Percentiles rank a stretch among this genome's conserved stretches.
Conservation (phyloP, 2,113 vertebrate genomes). For the Barnardius zonarius region DNA sequence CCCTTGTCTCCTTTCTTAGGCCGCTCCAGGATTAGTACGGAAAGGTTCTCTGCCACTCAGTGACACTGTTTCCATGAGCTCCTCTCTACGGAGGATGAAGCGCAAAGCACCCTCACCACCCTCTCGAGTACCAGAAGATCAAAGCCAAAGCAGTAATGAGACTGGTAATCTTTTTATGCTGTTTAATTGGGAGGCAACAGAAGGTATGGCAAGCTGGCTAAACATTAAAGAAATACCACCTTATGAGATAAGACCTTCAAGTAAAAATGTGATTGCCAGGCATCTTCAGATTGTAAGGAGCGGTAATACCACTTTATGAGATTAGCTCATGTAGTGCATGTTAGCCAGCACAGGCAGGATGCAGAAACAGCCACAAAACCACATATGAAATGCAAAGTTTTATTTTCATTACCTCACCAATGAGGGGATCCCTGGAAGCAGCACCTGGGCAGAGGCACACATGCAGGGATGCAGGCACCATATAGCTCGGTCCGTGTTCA, state of each 20-base stretch:
- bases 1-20: neutral
- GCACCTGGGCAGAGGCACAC: neutral
- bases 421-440: accelerated
- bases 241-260: neutral
- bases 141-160: conserved; percentile 42
- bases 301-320: neutral
- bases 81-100: conserved; percentile 88
- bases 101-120: conserved; percentile 90
- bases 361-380: neutral
- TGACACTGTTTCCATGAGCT: conserved; percentile 70
- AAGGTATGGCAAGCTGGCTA: neutral
- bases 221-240: neutral
- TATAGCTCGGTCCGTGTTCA: accelerated
- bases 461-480: accelerated
- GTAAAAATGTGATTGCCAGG: neutral
- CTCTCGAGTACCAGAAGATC: conserved; percentile 64
- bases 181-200: neutral
- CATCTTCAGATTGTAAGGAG: neutral
- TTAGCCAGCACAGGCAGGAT: neutral
- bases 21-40: conserved; percentile 51
- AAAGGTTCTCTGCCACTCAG: conserved; percentile 73
- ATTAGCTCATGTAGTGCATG: neutral
- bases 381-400: neutral
- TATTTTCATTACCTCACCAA: neutral
- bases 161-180: conserved; percentile 64